Evolutionary conservation across 2,797 vertebrate genomes (phyloP).

Genomic region (Chromis chromis): DNA sequence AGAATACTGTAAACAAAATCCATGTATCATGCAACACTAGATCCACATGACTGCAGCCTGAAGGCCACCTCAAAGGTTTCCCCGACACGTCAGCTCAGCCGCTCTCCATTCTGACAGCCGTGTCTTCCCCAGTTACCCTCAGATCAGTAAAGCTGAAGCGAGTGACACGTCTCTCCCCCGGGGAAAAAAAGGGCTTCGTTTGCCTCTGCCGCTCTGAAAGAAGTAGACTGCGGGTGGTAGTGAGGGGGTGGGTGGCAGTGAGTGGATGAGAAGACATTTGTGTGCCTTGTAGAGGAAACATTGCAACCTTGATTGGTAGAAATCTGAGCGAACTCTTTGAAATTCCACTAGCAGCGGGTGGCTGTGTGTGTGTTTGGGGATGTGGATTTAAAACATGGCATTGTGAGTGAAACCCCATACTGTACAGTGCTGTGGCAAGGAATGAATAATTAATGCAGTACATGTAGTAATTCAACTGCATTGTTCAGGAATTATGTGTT

Average conservation of each 20-base stretch:
- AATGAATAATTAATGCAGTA: constrained; percentile 68
- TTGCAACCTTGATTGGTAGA: constrained; percentile 10
- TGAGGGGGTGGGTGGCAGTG: constrained; percentile 1
- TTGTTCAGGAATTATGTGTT: constrained; percentile 33
- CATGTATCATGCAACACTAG: constrained; percentile 31
- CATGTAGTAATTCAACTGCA: constrained; percentile 34
- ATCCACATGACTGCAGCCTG: constrained; percentile 38
- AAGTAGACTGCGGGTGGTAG: constrained; percentile 6
- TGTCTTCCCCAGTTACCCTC: constrained; percentile 62
- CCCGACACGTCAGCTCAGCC: constrained; percentile 7
- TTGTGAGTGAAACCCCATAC: constrained; percentile 40
- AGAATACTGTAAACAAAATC: constrained; percentile 17
- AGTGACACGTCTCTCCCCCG: constrained; percentile 46
- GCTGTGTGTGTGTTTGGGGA: constrained; percentile 11
- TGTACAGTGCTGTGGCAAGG: constrained; percentile 37
- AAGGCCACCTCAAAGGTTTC: constrained; percentile 37
- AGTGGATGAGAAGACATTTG: constrained; percentile 28
- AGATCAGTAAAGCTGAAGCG: constrained; percentile 51
- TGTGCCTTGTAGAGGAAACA: constrained; percentile 10
- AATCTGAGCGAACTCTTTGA: constrained; percentile 38
- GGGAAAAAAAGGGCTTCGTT: constrained; percentile 39
- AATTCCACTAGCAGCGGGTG: constrained; percentile 23
- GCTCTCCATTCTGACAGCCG: constrained; percentile 50
- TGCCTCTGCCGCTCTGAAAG: constrained; percentile 28
- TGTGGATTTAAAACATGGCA: constrained; percentile 33